Base-by-base conservation (phyloP, 2,113 vertebrate genomes). In the Gymnarchus niloticus region DNA sequence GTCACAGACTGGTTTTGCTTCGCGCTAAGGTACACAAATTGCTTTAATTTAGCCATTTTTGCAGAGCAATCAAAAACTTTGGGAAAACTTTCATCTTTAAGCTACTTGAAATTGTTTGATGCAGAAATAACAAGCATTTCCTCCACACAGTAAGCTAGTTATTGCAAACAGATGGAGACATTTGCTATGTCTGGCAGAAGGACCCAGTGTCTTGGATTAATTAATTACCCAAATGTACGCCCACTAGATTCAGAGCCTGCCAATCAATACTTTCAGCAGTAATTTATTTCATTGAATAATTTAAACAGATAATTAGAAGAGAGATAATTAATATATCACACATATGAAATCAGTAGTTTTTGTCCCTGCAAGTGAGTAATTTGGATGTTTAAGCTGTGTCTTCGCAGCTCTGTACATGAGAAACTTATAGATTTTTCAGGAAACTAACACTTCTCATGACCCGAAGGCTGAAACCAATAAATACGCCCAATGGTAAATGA, bases 121-220 rank as follows among this genome's bases (percentile, higher is more conserved):
- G 80, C 46, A 81, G 57, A 54, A 52, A 33, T 52, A 81, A 25
- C 80, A 5, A 81, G 80, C 80, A 10, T 28, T 81, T 81, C 9
- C 25, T 10, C 49, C n/a, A 51, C 49, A 81, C 25, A 54, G 46
- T 25, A 52, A 56, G 81, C 59, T 51, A 5, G 59, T 52, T 76
- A 52, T 65, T 51, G 48, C 12, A 85, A 73, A 76, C 84, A 85
- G 84, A 85, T 85, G 65, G 65, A 52, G 65, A 85, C 84, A 76
- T 76, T 76, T 85, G 77, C 61, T 76, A 23, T 37, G 51, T 37
- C 33, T 76, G 84, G 65, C 46, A 76, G 65, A 56, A 76, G 33
- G 49, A 48, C 48, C 84, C 28, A 51, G 82, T 57, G 21, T 59
- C 56, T 59, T 59, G 56, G 82, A 83, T 57, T 83, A 85, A 85